Percentiles rank a stretch among this genome's conserved stretches.
Conservation (phyloP, 2,888 invertebrate genomes). For the Noctua janthe region DNA sequence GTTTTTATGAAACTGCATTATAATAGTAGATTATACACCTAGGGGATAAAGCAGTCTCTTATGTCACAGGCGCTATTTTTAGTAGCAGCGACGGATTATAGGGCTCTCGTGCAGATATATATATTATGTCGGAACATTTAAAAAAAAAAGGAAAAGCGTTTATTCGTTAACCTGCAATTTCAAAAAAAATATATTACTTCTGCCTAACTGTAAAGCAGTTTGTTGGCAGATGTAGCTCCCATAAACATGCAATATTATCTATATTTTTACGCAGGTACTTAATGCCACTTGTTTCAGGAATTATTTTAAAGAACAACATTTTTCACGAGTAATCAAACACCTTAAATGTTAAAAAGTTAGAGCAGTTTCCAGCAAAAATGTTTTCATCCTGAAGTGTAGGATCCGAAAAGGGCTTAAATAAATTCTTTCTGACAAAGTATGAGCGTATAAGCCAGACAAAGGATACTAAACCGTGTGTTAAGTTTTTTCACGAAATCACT, state of each 20-base stretch:
- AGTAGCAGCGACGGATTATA: background rate
- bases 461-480: background rate
- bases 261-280: no score
- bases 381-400: background rate
- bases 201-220: no score
- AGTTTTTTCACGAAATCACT: conserved; percentile 3
- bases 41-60: background rate
- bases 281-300: background rate
- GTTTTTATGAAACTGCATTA: background rate
- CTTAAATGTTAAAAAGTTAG: background rate
- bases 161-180: no score
- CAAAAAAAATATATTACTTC: no score
- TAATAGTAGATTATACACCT: no score
- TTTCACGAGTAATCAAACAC: background rate
- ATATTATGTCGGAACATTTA: no score
- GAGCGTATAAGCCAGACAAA: background rate
- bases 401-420: conserved; percentile 5
- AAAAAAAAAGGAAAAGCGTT: no score
- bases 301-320: background rate
- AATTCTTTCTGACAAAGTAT: conserved; percentile 1
- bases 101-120: no score
- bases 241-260: no score
- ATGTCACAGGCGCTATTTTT: background rate
- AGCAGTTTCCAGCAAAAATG: background rate
- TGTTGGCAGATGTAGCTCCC: no score